phyloP scores from a whole-genome alignment of 2,113 vertebrate genomes.

The Anhinga anhinga region DNA sequence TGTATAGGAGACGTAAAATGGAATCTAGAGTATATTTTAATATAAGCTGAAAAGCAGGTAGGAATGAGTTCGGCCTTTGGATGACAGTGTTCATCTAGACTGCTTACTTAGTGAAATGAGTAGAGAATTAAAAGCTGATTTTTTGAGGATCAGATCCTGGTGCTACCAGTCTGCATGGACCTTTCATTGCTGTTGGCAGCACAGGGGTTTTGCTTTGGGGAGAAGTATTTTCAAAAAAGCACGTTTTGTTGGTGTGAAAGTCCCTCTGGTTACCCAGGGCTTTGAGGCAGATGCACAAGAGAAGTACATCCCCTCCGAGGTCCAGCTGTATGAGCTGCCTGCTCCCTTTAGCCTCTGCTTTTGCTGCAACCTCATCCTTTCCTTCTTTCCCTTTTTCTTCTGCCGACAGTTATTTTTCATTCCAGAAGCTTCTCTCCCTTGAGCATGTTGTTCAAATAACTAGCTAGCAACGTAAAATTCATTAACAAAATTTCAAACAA shows the following conservation, averaged over 20 bases:
- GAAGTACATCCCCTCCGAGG: not conserved
- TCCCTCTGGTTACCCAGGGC: not conserved
- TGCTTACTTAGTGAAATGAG: not conserved
- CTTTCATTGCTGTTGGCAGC: not conserved
- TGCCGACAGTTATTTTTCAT: not conserved
- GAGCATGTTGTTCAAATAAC: not conserved
- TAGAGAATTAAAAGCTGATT: not conserved
- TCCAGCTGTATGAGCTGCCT: not conserved
- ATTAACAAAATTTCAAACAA: not conserved
- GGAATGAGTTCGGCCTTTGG: not conserved
- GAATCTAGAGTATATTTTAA: not conserved
- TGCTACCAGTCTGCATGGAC: not conserved
- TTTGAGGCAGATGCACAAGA: not conserved
- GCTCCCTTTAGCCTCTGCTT: not conserved
- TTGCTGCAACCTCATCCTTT: not conserved
- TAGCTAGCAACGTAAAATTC: not conserved
- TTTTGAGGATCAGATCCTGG: not conserved
- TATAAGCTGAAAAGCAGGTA: not conserved
- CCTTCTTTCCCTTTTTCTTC: not conserved
- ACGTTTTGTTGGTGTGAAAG: not conserved
- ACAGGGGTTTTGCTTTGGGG: not conserved
- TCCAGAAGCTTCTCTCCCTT: conserved; percentile 4
- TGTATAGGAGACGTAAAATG: not conserved
- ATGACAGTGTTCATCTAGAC: not conserved
- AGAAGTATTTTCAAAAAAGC: not conserved